Base-by-base conservation (phyloP, 2,797 vertebrate genomes). In the Coracias cyanogaster region DNA sequence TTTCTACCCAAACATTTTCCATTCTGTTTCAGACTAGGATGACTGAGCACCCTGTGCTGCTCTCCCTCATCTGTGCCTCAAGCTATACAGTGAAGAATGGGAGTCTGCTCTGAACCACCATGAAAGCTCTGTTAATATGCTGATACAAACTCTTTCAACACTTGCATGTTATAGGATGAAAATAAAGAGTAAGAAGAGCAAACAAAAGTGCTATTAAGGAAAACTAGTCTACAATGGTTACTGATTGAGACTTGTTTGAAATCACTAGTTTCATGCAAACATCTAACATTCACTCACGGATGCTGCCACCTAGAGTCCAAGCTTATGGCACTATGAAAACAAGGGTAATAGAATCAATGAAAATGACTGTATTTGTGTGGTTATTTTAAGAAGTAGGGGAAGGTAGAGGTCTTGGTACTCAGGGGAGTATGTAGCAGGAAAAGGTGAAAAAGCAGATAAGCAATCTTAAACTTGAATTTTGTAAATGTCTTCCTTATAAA, bases 251-350 rank as follows among this genome's bases (percentile, higher is more conserved):
- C 3, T 25, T 2, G 24, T 54, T 88, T 86, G 33, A 86, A 95
- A 89, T 26, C 24, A 48, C 18, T 12, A 55, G 48, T 80, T 62
- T 73, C 54, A 71, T 48, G 73, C 86, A 94, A 92, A 87, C 20
- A 28, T 35, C 90, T 82, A 93, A 86, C 95, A 97, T 97, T 91
- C 74, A 90, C 58, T 95, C 96, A 94, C 86, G 82, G 65, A 90
- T 97, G 89, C 97, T 98, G 97, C 97, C 97, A 98, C 66, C 97
- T 97, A 97, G 92, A 97, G 98, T 72, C 80, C 82, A 70, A 7
- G 60, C 58, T 64, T 80, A 45, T 64, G 82, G 65, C 72, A 58
- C 24, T 6, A 67, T 39, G 37, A 35, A 69, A 92, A 54, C 15
- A 74, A n/a, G 33, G 54, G 64, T 35, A 46, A 64, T 22, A 96